Percentiles rank a stretch among this genome's conserved stretches.
These are phyloP conservation scores for Leptinotarsa undecemlineata DNA, from an alignment of 1,140 invertebrate genomes.

Conservation along the genomic window DNA sequence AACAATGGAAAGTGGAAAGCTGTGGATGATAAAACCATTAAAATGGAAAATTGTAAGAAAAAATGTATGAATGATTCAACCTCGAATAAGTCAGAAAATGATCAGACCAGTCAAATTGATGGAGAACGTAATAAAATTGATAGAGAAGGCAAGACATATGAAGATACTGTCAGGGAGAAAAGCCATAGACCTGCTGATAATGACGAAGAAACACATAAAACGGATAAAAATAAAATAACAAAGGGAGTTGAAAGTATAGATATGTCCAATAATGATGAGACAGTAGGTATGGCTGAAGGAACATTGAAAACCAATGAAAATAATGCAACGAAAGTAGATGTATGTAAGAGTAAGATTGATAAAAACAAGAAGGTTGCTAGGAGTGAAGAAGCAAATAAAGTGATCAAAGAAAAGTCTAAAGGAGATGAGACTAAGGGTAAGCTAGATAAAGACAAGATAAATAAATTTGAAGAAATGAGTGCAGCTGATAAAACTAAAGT, in stretches of 20 bases:
- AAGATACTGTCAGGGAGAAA: background rate
- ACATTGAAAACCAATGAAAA: no score
- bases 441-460: no score
- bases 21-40: no score
- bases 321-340: background rate
- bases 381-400: no score
- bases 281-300: no score
- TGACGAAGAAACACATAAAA: background rate
- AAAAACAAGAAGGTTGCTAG: background rate
- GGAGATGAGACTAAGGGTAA: background rate
- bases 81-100: background rate
- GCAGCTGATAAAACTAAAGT: no score
- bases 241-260: background rate
- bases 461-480: no score
- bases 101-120: background rate
- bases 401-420: background rate
- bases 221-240: background rate
- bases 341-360: slow-evolving; percentile 7
- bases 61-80: no score
- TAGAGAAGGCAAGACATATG: background rate
- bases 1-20: background rate
- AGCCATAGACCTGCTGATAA: background rate
- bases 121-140: background rate
- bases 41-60: no score
- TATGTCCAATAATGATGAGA: no score